These are phyloP conservation scores for Lucinisca nassula DNA, from an alignment of 2,888 invertebrate species.

Conservation along the genomic window DNA sequence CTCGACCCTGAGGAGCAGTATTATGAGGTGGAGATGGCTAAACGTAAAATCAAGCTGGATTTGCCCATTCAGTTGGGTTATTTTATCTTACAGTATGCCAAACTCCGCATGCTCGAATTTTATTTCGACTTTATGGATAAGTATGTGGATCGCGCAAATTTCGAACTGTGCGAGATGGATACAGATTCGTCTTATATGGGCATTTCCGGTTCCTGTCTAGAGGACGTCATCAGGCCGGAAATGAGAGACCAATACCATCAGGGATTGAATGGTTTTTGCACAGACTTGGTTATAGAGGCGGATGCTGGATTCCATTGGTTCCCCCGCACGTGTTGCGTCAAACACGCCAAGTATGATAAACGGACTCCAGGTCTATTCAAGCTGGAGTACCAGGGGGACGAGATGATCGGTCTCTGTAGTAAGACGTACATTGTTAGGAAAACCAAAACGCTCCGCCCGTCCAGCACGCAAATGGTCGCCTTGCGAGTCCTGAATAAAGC, in stretches of 20 bases:
- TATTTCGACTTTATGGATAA: background rate
- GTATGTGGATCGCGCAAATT: background rate
- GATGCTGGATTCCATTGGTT: background rate
- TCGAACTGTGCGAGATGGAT: background rate
- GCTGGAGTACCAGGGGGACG: constrained; percentile 59
- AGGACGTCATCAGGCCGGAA: background rate
- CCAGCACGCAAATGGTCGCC: constrained; percentile 20
- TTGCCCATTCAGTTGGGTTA: background rate
- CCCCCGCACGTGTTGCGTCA: background rate
- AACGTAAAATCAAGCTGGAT: background rate
- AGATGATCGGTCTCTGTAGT: constrained; percentile 57
- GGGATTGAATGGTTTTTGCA: background rate
- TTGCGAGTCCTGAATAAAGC: background rate
- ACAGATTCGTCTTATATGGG: background rate
- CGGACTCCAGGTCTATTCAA: constrained; percentile 56
- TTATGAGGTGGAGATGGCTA: background rate
- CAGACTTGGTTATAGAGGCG: background rate
- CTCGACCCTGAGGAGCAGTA: background rate
- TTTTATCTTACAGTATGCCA: background rate
- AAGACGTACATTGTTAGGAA: constrained; percentile 63
- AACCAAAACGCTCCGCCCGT: background rate
- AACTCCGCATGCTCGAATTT: background rate
- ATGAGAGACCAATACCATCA: background rate
- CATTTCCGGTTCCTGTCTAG: background rate
- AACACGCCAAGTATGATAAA: constrained; percentile 50